These are phyloP conservation scores for Lithosia quadra DNA, from an alignment of 2,888 invertebrate genomes.

Conservation along the genomic window DNA sequence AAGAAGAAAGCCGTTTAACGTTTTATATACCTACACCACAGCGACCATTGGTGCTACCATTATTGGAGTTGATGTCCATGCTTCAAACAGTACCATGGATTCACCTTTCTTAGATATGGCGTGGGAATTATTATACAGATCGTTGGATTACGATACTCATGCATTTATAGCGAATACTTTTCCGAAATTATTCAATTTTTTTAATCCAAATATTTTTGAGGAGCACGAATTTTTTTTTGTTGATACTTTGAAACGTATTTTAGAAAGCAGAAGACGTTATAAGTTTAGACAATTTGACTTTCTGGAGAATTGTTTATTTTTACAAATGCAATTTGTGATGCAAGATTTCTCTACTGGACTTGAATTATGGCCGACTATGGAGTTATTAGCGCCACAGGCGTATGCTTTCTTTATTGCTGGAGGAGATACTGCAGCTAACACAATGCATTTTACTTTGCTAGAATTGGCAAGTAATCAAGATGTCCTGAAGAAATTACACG, in stretches of 20 bases:
- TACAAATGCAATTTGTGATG: slow-evolving; percentile 66
- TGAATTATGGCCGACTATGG: slow-evolving; percentile 63
- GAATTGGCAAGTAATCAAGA: slow-evolving; percentile 71
- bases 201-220: slow-evolving; percentile 65
- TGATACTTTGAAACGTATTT: slow-evolving; percentile 63
- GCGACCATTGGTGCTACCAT: slow-evolving; percentile 73
- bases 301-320: slow-evolving; percentile 66
- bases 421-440: slow-evolving; percentile 74
- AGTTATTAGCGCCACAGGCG: slow-evolving; percentile 75
- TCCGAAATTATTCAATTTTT: slow-evolving; percentile 58
- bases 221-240: slow-evolving; percentile 70
- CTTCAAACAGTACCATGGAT: slow-evolving; percentile 65
- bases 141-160: slow-evolving; percentile 48
- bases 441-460: slow-evolving; percentile 71
- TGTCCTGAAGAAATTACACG: slow-evolving; percentile 66
- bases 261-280: slow-evolving; percentile 56
- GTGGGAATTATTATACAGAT: slow-evolving; percentile 57
- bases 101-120: slow-evolving; percentile 70
- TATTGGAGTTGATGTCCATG: slow-evolving; percentile 74
- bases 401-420: slow-evolving; percentile 81
- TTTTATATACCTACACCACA: slow-evolving; percentile 67
- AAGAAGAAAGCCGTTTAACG: slow-evolving; percentile 59
- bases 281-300: slow-evolving; percentile 61
- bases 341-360: slow-evolving; percentile 61
- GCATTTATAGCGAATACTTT: slow-evolving; percentile 50